phyloP scores from a whole-genome alignment of 2,797 vertebrate species.

The Nannoperca obscura region DNA sequence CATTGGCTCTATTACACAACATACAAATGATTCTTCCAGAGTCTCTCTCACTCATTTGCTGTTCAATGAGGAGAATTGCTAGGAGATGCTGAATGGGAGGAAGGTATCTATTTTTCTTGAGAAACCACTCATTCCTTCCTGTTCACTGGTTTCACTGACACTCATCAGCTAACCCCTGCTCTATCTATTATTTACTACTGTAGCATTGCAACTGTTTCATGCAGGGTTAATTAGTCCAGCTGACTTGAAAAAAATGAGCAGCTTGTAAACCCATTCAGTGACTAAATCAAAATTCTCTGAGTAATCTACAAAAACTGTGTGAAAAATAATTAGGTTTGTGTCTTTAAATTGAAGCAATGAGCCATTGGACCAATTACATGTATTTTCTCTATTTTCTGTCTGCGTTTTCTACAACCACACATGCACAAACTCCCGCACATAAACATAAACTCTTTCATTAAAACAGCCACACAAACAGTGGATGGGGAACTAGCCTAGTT shows the following conservation, averaged over 20 bases:
- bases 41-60: neutral
- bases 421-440: neutral
- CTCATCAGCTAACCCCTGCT: slow-evolving; percentile 12
- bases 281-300: neutral
- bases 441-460: slow-evolving; percentile 33
- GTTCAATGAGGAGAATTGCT: slow-evolving; percentile 32
- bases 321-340: neutral
- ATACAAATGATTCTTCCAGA: neutral
- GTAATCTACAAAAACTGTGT: neutral
- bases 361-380: neutral
- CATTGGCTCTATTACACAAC: neutral
- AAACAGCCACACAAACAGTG: slow-evolving; percentile 18
- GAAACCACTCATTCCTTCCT: slow-evolving; percentile 39
- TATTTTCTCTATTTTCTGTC: neutral
- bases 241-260: slow-evolving; percentile 10
- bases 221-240: neutral
- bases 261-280: slow-evolving; percentile 21
- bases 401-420: neutral
- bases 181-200: slow-evolving; percentile 30
- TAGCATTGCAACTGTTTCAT: slow-evolving; percentile 9
- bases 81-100: slow-evolving; percentile 22
- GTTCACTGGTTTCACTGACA: slow-evolving; percentile 50
- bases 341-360: neutral
- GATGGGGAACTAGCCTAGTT: slow-evolving; percentile 12
- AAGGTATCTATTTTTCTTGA: slow-evolving; percentile 34